Base-by-base conservation (phyloP, 2,888 invertebrate genomes). In the Malachius bipustulatus region DNA sequence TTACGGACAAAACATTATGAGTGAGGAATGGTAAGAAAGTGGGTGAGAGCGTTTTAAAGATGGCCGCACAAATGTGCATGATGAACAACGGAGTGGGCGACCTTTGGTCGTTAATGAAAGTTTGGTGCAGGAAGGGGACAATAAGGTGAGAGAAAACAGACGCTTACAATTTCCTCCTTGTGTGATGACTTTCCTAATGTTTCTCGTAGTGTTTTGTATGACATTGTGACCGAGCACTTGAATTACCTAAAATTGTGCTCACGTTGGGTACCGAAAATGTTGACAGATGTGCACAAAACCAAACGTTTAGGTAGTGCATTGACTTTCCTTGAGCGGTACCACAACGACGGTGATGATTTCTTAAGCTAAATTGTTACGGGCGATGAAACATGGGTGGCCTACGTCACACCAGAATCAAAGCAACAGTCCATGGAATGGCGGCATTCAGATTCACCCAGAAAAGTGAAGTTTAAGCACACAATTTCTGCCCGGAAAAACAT, bases 241-340 rank as follows among this genome's bases (percentile, higher is more conserved):
- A n/a, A n/a, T n/a, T n/a, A n/a, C n/a, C n/a, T n/a, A 16, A 46
- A 47, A 19, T 30, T 46, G 37, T 47, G 48, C 30, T 34, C 44
- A 35, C 35, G 40, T 19, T 45, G 42, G 45, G 35, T 46, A 26
- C 45, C 43, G 16, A 47, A 42, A 44, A 47, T 48, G 36, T 34
- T 41, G 36, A 43, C 37, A 15, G 40, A 38, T 19, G 31, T 35
- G 35, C 43, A 47, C 42, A 44, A 44, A 43, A 40, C 31, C 31
- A 36, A 43, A 32, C 36, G 40, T 30, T 14, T 42, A 30, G 26
- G 11, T 32, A 36, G 30, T 15, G 32, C 35, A 14, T 41, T 41
- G 29, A 38, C 29, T 37, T 48, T 48, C 34, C 40, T 47, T 31
- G 35, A 40, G 36, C 38, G 42, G 12, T 48, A 44, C 38, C 16